Evolutionary conservation across 2,113 vertebrate genomes (phyloP).

Genomic region (Poeciliopsis prolifica): DNA sequence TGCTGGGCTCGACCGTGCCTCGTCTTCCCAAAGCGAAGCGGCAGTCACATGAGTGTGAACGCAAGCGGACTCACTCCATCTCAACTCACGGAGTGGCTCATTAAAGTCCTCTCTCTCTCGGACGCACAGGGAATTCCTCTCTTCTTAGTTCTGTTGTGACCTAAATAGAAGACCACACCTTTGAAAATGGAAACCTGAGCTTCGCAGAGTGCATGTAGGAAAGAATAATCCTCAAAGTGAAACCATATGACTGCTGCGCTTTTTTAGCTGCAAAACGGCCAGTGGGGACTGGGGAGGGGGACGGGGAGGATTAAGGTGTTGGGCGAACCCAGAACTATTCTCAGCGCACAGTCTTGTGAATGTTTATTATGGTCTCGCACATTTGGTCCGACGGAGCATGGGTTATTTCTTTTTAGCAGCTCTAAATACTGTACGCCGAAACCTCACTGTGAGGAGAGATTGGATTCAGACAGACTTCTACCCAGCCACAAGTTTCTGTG

Average conservation of each 20-base stretch:
- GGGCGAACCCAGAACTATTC: slow-evolving; percentile 35
- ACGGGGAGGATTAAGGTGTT: slow-evolving; percentile 44
- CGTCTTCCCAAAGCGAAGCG: slow-evolving; percentile 23
- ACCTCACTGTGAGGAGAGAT: slow-evolving; percentile 54
- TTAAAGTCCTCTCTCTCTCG: slow-evolving; percentile 55
- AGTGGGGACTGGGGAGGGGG: slow-evolving; percentile 9
- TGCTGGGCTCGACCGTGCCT: background rate
- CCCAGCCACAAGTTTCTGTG: slow-evolving; percentile 42
- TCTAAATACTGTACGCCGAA: slow-evolving; percentile 42
- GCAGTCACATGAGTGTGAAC: slow-evolving; percentile 45
- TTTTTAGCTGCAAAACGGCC: slow-evolving; percentile 32
- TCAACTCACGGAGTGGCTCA: slow-evolving; percentile 70
- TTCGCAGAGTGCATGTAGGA: slow-evolving; percentile 69
- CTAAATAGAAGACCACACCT: slow-evolving; percentile 78
- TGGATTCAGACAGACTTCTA: slow-evolving; percentile 46
- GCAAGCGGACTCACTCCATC: slow-evolving; percentile 54
- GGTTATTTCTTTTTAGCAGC: slow-evolving; percentile 26
- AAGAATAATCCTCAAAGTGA: slow-evolving; percentile 77
- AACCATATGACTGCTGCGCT: slow-evolving; percentile 76
- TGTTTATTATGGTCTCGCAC: slow-evolving; percentile 47
- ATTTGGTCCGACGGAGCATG: slow-evolving; percentile 18
- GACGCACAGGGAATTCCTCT: slow-evolving; percentile 71
- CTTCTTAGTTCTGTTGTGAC: slow-evolving; percentile 73
- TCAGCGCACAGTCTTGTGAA: slow-evolving; percentile 23
- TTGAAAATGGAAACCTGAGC: slow-evolving; percentile 76